Evolutionary conservation across 1,140 invertebrate genomes (phyloP).

Genomic region (Drosophila bifasciata): DNA sequence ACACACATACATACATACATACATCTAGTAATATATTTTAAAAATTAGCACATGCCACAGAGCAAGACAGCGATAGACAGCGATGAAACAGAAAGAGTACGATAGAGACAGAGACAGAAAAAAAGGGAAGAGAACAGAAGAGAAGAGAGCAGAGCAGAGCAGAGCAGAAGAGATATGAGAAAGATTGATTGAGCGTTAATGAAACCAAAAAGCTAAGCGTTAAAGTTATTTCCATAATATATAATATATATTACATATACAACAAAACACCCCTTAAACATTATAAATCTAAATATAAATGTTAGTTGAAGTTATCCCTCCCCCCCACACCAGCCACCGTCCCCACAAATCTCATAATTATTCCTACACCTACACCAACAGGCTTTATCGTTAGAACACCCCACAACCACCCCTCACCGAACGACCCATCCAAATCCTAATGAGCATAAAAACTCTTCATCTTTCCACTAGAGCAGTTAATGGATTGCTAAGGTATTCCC

Average conservation of each 20-base stretch:
- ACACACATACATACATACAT: not conserved
- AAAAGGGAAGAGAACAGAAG: not conserved
- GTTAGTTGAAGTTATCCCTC: slow-evolving; percentile 52
- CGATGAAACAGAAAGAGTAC: not conserved
- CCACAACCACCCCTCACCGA: not conserved
- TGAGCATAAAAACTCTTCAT: slow-evolving; percentile 24
- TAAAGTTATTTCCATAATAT: slow-evolving; percentile 76
- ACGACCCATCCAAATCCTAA: slow-evolving; percentile 20
- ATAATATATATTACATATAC: slow-evolving; percentile 30
- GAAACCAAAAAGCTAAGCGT: slow-evolving; percentile 69
- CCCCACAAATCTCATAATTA: slow-evolving; percentile 15
- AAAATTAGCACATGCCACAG: slow-evolving; percentile 30
- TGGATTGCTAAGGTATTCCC: no score
- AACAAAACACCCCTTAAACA: slow-evolving; percentile 20
- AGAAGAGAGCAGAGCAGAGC: not conserved
- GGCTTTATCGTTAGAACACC: no score
- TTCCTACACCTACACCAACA: no score
- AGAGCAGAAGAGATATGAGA: slow-evolving; percentile 10
- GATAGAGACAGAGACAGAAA: slow-evolving; percentile 2
- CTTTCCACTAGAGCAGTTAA: slow-evolving; percentile 54
- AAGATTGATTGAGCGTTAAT: slow-evolving; percentile 20
- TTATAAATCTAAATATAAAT: slow-evolving; percentile 58
- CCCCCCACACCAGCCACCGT: slow-evolving; percentile 23
- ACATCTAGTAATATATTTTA: slow-evolving; percentile 32
- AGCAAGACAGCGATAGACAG: slow-evolving; percentile 17